Evolutionary conservation across 1,140 invertebrate species (phyloP).

Genomic region (Neodiprion virginianus): DNA sequence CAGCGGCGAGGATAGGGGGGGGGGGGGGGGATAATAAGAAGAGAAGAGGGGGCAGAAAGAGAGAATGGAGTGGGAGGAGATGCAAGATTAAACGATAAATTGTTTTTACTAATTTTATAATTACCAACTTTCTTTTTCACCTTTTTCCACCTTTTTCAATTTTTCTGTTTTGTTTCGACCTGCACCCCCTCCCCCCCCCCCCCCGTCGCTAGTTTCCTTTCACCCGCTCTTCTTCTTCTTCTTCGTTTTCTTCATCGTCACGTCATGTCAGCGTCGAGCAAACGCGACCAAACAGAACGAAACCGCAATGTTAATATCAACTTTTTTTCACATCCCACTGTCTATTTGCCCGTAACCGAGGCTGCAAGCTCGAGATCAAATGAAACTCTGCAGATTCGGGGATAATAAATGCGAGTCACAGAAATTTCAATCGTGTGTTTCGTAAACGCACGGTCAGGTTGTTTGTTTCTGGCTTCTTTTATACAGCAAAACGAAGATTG

Average conservation of each 20-base stretch:
- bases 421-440: no score
- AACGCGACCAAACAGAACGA: neutral
- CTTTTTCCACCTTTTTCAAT: neutral
- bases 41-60: constrained; percentile 7
- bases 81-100: constrained; percentile 54
- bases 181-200: neutral
- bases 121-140: constrained; percentile 31
- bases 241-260: neutral
- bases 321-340: neutral
- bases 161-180: constrained; percentile 21
- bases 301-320: neutral
- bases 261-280: neutral
- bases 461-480: neutral
- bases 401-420: no score
- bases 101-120: constrained; percentile 55
- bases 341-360: neutral
- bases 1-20: neutral
- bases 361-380: no score
- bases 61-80: constrained; percentile 26
- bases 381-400: no score
- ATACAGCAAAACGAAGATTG: no score
- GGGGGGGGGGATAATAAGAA: constrained; percentile 13
- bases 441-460: neutral
- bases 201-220: neutral
- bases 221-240: neutral